Evolutionary conservation across 2,888 invertebrate species (phyloP).

Genomic region (Ischnus inquisitorius): DNA sequence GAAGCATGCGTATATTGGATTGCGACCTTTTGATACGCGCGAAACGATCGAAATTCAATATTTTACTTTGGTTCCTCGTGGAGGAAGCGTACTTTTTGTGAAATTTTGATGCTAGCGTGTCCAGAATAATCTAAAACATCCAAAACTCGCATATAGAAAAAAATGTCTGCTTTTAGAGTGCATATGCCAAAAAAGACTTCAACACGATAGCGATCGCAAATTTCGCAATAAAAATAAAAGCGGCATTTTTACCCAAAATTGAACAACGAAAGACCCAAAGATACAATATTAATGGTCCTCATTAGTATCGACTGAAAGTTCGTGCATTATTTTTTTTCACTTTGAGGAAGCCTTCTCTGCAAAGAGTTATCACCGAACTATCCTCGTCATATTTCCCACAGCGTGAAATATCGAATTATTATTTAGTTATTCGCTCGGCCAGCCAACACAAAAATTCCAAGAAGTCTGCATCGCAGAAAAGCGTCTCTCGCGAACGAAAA

Average conservation of each 20-base stretch:
- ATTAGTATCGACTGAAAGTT: not conserved
- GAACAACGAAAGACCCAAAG: not conserved
- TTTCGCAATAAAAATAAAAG: too few relatives aligned
- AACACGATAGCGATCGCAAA: not conserved
- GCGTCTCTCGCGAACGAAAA: not conserved
- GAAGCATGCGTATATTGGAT: conserved; percentile 1
- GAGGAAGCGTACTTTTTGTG: too few relatives aligned
- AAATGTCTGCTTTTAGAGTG: too few relatives aligned
- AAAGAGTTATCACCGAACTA: too few relatives aligned
- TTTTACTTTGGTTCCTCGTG: too few relatives aligned
- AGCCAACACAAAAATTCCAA: conserved; percentile 6
- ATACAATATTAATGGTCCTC: not conserved
- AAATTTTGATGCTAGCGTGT: too few relatives aligned
- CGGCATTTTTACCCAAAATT: too few relatives aligned
- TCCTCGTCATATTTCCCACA: not conserved
- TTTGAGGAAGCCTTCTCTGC: too few relatives aligned
- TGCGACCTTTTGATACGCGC: conserved; percentile 34
- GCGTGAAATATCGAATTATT: conserved; percentile 41
- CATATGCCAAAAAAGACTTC: too few relatives aligned
- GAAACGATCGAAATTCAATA: conserved; percentile 13
- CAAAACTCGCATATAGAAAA: too few relatives aligned
- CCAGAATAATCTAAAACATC: too few relatives aligned
- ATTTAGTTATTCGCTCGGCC: conserved; percentile 15
- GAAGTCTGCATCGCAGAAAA: conserved; percentile 36
- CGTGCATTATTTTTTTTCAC: not conserved